Base-by-base conservation (phyloP, 2,888 invertebrate genomes). In the Patella caerulea region DNA sequence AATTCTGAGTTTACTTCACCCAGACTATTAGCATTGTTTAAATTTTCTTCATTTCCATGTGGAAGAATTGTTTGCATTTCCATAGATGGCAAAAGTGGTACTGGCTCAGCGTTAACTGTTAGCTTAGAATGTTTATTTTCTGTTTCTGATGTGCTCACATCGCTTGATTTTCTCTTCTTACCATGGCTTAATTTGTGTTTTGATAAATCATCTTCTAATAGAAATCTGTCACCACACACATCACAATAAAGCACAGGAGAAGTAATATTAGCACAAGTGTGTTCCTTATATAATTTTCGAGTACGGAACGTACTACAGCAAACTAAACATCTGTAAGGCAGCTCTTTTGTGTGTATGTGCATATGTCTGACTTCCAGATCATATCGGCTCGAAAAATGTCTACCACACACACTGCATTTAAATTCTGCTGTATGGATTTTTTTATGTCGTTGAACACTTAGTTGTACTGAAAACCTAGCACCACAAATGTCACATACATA, bases 351-450 rank as follows among this genome's bases (percentile, higher is more conserved):
- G 24, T 65, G 65, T n/a, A 65, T 65, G 65, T 65, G 24, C 65
- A 65, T 65, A 24, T 65, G 65, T 65, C 65, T 65, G 24, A 65
- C 24, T 65, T 65, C 65, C 65, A 65, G 24, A 65, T 65, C 65
- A 15, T 65, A 65, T 19, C 24, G 19, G 4, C 65, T 65, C 2
- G 65, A 65, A 65, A 65, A 65, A 24, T 65, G 65, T 65, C 24
- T 65, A 65, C 24, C 65, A 65, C 65, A 65, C 11, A 65, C 19
- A 11, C 14, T 65, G 24, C 65, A 65, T 24, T 24, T 65, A 14
- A 24, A 24, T 65, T 24, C 19, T 12, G 19, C 65, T 65, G 65
- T 65, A 15, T 65, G 65, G 24, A 65, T 65, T 65, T 24, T 65
- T 65, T 24, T 65, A 19, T 65, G 65, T 65, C 65, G 19, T 19